These are phyloP conservation scores for Orbicella faveolata DNA, from an alignment of 64 coral and sea anemone genomes.

Conservation along the genomic window DNA sequence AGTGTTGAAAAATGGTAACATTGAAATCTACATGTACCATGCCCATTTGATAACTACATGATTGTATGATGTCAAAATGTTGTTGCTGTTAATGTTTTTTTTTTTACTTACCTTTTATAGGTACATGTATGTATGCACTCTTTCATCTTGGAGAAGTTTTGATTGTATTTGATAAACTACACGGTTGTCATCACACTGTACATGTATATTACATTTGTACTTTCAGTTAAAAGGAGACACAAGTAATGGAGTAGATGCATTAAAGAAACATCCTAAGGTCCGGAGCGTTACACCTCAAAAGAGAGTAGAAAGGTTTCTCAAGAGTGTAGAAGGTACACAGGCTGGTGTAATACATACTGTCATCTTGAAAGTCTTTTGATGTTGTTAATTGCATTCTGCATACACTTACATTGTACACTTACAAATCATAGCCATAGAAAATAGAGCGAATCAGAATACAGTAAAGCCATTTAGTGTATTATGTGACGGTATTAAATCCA, in stretches of 20 bases:
- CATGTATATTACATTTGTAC: background rate
- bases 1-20: too few relatives aligned
- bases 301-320: constrained; percentile 90
- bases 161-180: background rate
- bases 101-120: too few relatives aligned
- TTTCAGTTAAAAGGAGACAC: constrained; percentile 75
- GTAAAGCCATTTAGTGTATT: too few relatives aligned
- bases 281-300: constrained; percentile 91
- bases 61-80: too few relatives aligned
- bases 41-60: too few relatives aligned
- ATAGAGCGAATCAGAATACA: too few relatives aligned
- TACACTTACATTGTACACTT: background rate
- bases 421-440: too few relatives aligned
- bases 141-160: background rate
- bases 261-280: constrained; percentile 79
- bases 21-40: too few relatives aligned
- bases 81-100: too few relatives aligned
- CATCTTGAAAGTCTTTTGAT: background rate
- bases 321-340: constrained; percentile 70
- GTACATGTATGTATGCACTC: too few relatives aligned
- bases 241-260: constrained; percentile 62
- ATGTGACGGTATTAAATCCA: too few relatives aligned
- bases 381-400: background rate
- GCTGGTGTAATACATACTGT: background rate
- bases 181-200: background rate